Evolutionary conservation across 2,797 vertebrate species (phyloP).

Genomic region (Myotis vivesi): DNA sequence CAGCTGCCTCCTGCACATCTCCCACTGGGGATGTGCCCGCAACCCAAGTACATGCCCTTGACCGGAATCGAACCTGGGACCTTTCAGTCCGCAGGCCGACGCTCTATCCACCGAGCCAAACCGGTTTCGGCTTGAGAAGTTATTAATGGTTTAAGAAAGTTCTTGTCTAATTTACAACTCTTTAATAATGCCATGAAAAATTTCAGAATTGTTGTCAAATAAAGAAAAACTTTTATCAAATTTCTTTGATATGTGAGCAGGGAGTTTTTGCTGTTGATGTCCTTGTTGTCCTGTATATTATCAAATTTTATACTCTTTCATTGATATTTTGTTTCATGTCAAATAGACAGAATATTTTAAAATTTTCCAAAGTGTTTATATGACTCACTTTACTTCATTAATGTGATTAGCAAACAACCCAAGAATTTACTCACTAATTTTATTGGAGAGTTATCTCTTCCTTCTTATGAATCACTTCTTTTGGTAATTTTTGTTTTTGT

Average conservation of each 20-base stretch:
- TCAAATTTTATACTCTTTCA: not conserved
- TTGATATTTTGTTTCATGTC: not conserved
- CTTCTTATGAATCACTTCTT: constrained; percentile 34
- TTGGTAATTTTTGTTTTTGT: constrained; percentile 36
- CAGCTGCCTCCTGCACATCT: no score
- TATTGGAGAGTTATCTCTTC: not conserved
- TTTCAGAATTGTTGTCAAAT: not conserved
- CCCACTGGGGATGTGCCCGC: no score
- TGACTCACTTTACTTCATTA: constrained; percentile 45
- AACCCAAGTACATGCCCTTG: no score
- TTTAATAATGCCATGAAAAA: not conserved
- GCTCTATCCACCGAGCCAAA: no score
- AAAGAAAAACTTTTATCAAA: not conserved
- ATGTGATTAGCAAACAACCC: not conserved
- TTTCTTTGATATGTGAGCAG: not conserved
- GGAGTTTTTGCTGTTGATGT: not conserved
- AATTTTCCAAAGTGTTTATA: constrained; percentile 12
- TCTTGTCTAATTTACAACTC: not conserved
- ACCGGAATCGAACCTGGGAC: no score
- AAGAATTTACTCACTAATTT: not conserved
- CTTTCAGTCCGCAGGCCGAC: no score
- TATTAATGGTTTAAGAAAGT: constrained; percentile 4
- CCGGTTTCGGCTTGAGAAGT: no score
- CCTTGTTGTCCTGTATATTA: not conserved
- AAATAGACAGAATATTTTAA: not conserved